These are phyloP conservation scores for Argopecten irradians DNA, from an alignment of 1,140 invertebrate species.

Conservation along the genomic window DNA sequence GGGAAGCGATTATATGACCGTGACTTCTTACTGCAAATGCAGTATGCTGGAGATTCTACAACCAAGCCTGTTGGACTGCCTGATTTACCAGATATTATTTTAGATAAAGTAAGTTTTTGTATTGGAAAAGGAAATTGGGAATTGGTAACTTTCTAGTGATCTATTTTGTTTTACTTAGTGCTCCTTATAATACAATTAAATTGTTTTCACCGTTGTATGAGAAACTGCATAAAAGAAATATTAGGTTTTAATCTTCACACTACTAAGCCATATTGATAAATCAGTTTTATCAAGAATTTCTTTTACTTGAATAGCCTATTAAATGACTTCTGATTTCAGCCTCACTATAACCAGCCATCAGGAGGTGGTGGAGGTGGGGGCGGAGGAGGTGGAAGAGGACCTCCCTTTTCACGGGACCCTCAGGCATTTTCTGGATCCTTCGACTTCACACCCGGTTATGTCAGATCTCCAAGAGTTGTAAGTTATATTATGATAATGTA, in stretches of 20 bases:
- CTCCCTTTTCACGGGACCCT: neutral
- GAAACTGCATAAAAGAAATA: no score
- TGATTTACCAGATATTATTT: conserved; percentile 80
- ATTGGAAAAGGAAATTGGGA: no score
- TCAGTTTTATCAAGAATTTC: no score
- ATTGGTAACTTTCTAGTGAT: no score
- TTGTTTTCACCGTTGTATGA: no score
- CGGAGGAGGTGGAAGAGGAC: neutral
- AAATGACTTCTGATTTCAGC: conserved; percentile 25
- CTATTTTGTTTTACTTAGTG: no score
- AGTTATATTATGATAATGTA: no score
- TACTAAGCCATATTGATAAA: no score
- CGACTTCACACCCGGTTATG: conserved; percentile 68
- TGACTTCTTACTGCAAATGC: conserved; percentile 86
- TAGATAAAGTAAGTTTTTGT: conserved; percentile 76
- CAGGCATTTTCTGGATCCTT: conserved; percentile 36
- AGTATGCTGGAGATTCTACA: conserved; percentile 85
- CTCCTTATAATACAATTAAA: no score
- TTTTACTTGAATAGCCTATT: no score
- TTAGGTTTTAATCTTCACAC: no score
- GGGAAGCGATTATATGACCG: conserved; percentile 88
- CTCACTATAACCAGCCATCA: neutral
- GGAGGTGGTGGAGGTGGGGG: neutral
- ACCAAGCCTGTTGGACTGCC: conserved; percentile 85
- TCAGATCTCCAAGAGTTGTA: conserved; percentile 35